phyloP scores from a whole-genome alignment of 2,797 vertebrate species.

The Periparus ater region DNA sequence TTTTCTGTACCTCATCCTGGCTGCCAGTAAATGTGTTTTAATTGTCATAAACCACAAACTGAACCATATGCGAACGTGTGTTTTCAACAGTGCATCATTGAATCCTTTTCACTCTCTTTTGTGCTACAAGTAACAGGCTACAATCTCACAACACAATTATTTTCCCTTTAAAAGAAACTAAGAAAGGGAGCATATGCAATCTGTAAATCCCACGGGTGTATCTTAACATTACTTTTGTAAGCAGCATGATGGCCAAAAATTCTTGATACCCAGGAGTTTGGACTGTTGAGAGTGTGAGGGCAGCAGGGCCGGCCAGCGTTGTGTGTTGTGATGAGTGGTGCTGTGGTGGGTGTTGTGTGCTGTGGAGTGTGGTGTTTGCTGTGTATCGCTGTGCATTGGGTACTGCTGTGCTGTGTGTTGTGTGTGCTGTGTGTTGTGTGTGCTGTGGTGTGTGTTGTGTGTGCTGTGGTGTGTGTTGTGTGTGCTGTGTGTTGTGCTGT shows the following conservation, averaged over 20 bases:
- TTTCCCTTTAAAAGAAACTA: not conserved
- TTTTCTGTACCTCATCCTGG: not conserved
- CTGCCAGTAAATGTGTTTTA: not conserved
- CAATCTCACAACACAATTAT: not conserved
- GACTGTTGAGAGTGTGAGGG: not conserved
- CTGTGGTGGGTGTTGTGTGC: not conserved
- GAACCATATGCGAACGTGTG: not conserved
- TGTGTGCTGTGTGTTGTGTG: not conserved
- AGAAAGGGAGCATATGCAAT: not conserved
- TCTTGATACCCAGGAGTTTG: not conserved
- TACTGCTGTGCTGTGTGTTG: not conserved
- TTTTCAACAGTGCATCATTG: not conserved
- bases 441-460: not conserved
- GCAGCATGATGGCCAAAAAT: not conserved
- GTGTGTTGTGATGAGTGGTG: not conserved
- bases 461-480: not conserved
- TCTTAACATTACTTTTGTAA: not conserved
- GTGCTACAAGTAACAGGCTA: not conserved
- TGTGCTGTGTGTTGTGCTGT: not conserved
- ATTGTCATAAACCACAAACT: slow-evolving; percentile 39
- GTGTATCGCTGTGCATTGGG: not conserved
- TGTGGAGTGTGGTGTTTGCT: not conserved
- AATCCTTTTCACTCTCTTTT: slow-evolving; percentile 8
- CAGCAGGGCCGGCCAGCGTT: not conserved
- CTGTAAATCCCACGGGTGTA: not conserved